Percentiles rank a stretch among this genome's conserved stretches.
Conservation (phyloP, 2,888 invertebrate species). For the Arctia plantaginis region DNA sequence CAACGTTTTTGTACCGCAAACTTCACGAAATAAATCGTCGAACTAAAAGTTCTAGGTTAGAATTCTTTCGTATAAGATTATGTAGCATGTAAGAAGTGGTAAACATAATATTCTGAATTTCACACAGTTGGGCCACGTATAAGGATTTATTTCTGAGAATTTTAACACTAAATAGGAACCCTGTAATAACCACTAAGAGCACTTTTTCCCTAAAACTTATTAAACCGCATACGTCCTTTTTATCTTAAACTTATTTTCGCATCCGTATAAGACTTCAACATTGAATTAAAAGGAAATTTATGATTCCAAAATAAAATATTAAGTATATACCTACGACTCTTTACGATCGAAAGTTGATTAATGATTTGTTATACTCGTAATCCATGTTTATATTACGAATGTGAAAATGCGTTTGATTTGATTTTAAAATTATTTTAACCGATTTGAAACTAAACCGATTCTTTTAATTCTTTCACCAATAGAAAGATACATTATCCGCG, state of each 20-base stretch:
- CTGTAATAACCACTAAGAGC: neutral
- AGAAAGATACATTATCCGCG: no score
- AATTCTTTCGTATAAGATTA: slow-evolving; percentile 38
- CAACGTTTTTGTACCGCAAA: slow-evolving; percentile 35
- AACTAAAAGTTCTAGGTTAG: slow-evolving; percentile 33
- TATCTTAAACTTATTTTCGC: neutral
- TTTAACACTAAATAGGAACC: slow-evolving; percentile 5
- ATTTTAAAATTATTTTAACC: no score
- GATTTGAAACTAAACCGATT: no score
- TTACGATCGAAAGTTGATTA: neutral
- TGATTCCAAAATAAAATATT: neutral
- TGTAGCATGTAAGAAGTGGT: slow-evolving; percentile 29
- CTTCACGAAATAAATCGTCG: slow-evolving; percentile 42
- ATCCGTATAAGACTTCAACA: neutral
- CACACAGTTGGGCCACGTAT: slow-evolving; percentile 17
- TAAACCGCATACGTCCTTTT: neutral
- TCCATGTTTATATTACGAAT: no score
- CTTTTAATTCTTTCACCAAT: no score
- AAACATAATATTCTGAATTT: slow-evolving; percentile 34
- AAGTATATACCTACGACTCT: no score
- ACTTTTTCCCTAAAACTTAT: neutral
- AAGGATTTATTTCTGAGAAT: slow-evolving; percentile 22
- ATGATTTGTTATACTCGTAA: neutral
- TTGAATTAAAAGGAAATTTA: neutral
- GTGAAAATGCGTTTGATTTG: no score